Conservation (phyloP, 2,113 vertebrate genomes). For the Psettodes erumei region DNA sequence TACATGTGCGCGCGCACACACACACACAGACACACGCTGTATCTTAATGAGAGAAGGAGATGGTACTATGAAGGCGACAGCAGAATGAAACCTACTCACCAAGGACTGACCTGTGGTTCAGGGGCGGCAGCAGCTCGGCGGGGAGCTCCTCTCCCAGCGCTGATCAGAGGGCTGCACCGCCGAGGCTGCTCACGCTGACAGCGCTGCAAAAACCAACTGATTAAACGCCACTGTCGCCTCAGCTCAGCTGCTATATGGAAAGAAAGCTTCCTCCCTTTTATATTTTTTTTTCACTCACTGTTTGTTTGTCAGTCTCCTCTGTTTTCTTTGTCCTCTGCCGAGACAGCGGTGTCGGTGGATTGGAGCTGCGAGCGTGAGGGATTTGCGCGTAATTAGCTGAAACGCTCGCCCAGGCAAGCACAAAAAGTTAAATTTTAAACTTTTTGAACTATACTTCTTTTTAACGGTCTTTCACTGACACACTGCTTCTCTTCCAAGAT, state of each 20-base stretch:
- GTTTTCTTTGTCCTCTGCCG: constrained; percentile 83
- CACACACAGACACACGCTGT: constrained; percentile 50
- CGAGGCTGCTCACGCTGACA: constrained; percentile 78
- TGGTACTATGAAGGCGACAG: constrained; percentile 74
- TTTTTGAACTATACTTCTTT: constrained; percentile 79
- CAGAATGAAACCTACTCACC: constrained; percentile 79
- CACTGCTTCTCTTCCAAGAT: constrained; percentile 80
- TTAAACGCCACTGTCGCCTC: constrained; percentile 82
- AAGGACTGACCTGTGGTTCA: constrained; percentile 84
- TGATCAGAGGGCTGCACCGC: constrained; percentile 80
- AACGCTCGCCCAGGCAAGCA: constrained; percentile 77
- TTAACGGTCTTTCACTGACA: constrained; percentile 76
- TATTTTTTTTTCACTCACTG: constrained; percentile 78
- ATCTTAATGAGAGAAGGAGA: constrained; percentile 80
- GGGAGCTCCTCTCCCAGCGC: constrained; percentile 77
- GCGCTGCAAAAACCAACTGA: constrained; percentile 79
- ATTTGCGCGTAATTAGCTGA: constrained; percentile 85
- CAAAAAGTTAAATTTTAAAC: constrained; percentile 79
- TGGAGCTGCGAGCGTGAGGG: constrained; percentile 78
- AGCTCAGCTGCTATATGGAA: constrained; percentile 79
- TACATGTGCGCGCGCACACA: constrained; percentile 36
- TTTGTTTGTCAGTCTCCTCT: constrained; percentile 84
- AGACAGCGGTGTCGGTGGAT: constrained; percentile 78
- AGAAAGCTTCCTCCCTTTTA: constrained; percentile 77
- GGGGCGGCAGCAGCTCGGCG: constrained; percentile 74